phyloP scores from a whole-genome alignment of 2,113 vertebrate genomes.

The Hydropotes inermis region DNA sequence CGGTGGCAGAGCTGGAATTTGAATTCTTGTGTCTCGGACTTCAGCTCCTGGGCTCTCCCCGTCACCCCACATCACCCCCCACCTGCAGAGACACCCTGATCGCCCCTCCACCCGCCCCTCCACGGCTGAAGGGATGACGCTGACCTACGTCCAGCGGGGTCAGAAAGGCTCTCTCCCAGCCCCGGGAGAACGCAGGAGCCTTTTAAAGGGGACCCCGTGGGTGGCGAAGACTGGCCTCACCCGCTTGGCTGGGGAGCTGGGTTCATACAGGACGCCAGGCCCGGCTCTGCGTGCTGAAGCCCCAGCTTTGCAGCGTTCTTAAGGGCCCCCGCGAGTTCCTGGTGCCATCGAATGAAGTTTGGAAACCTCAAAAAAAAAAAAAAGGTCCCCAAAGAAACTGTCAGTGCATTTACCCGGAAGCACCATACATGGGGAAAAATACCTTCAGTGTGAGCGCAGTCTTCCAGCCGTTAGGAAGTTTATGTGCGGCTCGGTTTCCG shows the following conservation, averaged over 20 bases:
- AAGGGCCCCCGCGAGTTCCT: slow-evolving; percentile 77
- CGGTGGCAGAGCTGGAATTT: background rate
- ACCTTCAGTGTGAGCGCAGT: slow-evolving; percentile 75
- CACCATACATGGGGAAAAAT: slow-evolving; percentile 62
- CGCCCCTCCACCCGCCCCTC: background rate
- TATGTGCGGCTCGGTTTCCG: slow-evolving; percentile 73
- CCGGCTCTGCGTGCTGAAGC: slow-evolving; percentile 76
- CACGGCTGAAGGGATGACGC: slow-evolving; percentile 55
- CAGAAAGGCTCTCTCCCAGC: slow-evolving; percentile 76
- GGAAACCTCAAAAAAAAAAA: slow-evolving; percentile 76
- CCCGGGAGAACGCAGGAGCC: slow-evolving; percentile 76
- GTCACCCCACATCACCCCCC: too few species aligned
- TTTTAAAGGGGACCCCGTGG: slow-evolving; percentile 76
- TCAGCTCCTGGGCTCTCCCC: background rate
- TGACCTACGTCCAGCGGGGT: slow-evolving; percentile 67
- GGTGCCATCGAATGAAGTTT: slow-evolving; percentile 76
- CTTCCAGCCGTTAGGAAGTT: slow-evolving; percentile 80
- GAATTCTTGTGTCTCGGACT: background rate
- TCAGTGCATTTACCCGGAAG: slow-evolving; percentile 81
- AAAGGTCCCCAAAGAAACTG: slow-evolving; percentile 79
- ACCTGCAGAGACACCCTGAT: background rate
- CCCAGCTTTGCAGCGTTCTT: slow-evolving; percentile 77
- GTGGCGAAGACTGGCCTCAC: slow-evolving; percentile 70
- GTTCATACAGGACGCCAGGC: slow-evolving; percentile 64
- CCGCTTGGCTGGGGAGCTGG: slow-evolving; percentile 69